Base-by-base conservation (phyloP, 2,113 vertebrate genomes). In the Gavialis gangeticus region DNA sequence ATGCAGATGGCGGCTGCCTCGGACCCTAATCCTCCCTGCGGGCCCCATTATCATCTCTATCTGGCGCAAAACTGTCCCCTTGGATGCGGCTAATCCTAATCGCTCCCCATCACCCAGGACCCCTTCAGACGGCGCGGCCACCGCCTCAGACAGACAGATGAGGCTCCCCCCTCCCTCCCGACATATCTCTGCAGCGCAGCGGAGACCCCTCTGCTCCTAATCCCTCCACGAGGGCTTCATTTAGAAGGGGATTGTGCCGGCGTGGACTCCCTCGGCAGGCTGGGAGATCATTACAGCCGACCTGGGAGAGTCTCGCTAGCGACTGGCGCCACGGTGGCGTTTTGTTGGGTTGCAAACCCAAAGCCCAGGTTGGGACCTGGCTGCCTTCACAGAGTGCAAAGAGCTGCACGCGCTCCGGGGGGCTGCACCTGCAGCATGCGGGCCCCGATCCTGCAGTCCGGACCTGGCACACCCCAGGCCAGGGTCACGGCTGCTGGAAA, bases 1-100 rank as follows among this genome's bases (percentile, higher is more conserved):
- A 46, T 10, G 30, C 97, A 97, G 97, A 97, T 97, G 96, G 97
- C 91, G 24, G 19, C 85, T 57, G 90, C 77, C 94, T 22, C 0
- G 55, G 86, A 6, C 80, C 10, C 0, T 96, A 95, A 93, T 96
- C 96, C 94, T 89, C 96, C 94, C 96, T 93, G 37, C 12, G 94
- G 96, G 93, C 81, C 94, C 94, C 94, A 96, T 97, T 95, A 96
- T 93, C 95, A 93, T 96, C 93, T 95, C 94, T 80, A 83, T 28
- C 95, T 88, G 94, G 93, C 88, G 95, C 89, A 95, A 95, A 95
- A 95, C 95, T 92, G 93, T 96, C 96, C 82, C 94, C 94, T 95
- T 95, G 91, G 82, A 91, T 94, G 96, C 89, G 82, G 82, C 96
- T 97, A 97, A 97, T 97, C 96, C 96, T 97, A 96, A 97, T 96